A percentile compares a stretch with the other conserved stretches of the same genome.
phyloP scores from a whole-genome alignment of 2,888 invertebrate genomes.

The Monoplex corrugatus region DNA sequence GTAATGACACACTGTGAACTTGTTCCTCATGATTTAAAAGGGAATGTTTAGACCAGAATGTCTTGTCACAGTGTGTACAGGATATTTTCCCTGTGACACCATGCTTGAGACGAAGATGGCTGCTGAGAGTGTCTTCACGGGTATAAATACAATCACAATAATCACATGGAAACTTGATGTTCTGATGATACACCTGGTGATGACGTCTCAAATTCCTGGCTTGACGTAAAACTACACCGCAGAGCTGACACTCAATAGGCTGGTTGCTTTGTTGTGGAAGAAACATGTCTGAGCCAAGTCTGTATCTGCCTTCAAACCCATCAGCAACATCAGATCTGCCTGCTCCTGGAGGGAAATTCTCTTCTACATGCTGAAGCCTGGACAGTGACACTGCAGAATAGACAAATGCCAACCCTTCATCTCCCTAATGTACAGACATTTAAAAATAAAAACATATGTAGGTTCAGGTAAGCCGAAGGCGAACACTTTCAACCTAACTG shows the following conservation, averaged over 20 bases:
- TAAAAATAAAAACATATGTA: background rate
- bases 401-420: background rate
- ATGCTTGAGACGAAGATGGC: conserved; percentile 20
- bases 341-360: background rate
- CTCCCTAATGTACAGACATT: too few relatives aligned
- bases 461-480: background rate
- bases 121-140: conserved; percentile 33
- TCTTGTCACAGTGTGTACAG: conserved; percentile 39
- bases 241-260: conserved; percentile 24
- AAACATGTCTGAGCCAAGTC: background rate
- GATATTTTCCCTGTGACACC: conserved; percentile 41
- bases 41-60: conserved; percentile 33
- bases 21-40: background rate
- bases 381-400: conserved; percentile 27
- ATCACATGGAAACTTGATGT: conserved; percentile 36
- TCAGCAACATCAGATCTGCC: background rate
- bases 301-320: background rate
- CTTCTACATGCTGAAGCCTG: conserved; percentile 2
- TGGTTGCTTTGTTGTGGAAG: background rate
- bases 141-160: conserved; percentile 28
- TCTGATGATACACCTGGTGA: conserved; percentile 37
- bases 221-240: conserved; percentile 33
- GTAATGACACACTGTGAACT: conserved; percentile 29
- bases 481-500: background rate
- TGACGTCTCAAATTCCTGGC: conserved; percentile 38